Evolutionary conservation across 2,888 invertebrate species (phyloP).

Genomic region (Petrolisthes manimaculis): DNA sequence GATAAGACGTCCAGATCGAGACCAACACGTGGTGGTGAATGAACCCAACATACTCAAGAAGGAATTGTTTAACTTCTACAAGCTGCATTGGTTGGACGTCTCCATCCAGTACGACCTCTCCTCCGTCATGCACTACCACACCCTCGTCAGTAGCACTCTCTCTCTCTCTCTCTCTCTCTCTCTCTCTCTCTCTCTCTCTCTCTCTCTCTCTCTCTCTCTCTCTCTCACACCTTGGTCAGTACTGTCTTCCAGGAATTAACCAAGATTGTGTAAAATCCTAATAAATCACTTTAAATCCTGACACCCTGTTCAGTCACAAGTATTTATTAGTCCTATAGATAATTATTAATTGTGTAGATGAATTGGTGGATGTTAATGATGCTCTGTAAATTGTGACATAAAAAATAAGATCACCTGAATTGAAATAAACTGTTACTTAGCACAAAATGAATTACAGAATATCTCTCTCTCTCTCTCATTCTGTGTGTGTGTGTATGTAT

Average conservation of each 20-base stretch:
- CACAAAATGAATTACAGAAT: not conserved
- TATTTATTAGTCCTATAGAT: not conserved
- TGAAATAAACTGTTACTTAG: not conserved
- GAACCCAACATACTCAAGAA: constrained; percentile 49
- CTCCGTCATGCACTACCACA: constrained; percentile 65
- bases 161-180: not conserved
- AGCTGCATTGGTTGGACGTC: constrained; percentile 56
- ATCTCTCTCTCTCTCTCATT: not conserved
- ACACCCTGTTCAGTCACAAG: too few relatives aligned
- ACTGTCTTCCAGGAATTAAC: too few relatives aligned
- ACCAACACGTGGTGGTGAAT: constrained; percentile 60
- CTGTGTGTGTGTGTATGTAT: too few relatives aligned
- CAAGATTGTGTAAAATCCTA: too few relatives aligned
- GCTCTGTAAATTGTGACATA: not conserved
- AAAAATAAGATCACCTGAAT: not conserved
- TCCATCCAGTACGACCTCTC: constrained; percentile 62
- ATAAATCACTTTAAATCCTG: too few relatives aligned
- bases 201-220: too few relatives aligned
- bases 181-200: too few relatives aligned
- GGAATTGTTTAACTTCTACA: constrained; percentile 61
- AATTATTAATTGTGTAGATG: not conserved
- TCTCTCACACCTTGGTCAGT: too few relatives aligned
- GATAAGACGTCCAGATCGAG: constrained; percentile 61
- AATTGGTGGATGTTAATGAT: too few relatives aligned
- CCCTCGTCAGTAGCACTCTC: constrained; percentile 50